These are phyloP conservation scores for Cyclargus thomasi DNA, from an alignment of 1,140 invertebrate species.

Conservation along the genomic window DNA sequence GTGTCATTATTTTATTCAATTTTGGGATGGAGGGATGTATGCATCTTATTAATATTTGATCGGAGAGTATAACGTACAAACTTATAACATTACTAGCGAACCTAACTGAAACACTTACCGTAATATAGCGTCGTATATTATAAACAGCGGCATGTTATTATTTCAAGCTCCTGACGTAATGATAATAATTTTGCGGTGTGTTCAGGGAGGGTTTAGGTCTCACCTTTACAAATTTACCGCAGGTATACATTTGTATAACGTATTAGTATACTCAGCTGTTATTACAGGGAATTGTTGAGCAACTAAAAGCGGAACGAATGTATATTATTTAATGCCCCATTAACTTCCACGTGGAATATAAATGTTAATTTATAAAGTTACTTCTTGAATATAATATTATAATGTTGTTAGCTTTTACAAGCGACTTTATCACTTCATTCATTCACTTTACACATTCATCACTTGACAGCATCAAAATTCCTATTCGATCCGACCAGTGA, in stretches of 20 bases:
- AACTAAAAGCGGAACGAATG: neutral
- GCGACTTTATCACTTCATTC: no score
- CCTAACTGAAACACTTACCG: neutral
- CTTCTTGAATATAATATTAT: no score
- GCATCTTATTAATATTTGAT: no score
- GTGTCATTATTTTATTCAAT: no score
- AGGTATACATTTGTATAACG: no score
- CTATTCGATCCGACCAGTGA: no score
- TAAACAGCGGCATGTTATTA: neutral
- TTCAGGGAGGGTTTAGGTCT: neutral
- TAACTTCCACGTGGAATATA: neutral
- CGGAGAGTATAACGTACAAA: neutral
- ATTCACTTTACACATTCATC: no score
- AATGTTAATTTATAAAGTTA: neutral
- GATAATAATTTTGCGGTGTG: neutral
- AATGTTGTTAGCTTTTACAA: no score
- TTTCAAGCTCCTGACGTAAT: conserved; percentile 1
- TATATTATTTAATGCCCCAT: neutral
- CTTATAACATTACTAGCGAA: neutral
- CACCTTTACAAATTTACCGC: neutral
- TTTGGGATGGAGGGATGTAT: no score
- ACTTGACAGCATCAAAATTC: no score
- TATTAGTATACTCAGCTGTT: neutral
- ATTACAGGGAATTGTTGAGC: neutral
- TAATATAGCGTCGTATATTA: neutral